Evolutionary conservation across 2,113 vertebrate genomes (phyloP).

Genomic region (Felis chaus): DNA sequence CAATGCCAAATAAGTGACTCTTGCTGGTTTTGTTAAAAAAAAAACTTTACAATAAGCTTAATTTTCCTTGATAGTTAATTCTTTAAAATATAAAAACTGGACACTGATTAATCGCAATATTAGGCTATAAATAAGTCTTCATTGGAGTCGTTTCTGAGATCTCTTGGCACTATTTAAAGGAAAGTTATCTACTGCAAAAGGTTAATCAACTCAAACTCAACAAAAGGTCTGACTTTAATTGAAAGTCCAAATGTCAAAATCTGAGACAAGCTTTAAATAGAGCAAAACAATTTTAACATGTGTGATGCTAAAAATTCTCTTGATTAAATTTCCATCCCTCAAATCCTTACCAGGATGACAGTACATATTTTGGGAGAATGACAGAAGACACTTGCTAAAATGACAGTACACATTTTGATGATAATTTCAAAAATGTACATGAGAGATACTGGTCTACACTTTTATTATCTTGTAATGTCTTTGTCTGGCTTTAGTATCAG

Average conservation of each 20-base stretch:
- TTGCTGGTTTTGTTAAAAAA: neutral
- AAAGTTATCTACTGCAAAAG: constrained; percentile 74
- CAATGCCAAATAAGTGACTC: neutral
- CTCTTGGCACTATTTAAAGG: constrained; percentile 60
- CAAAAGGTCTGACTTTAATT: constrained; percentile 76
- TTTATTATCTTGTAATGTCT: neutral
- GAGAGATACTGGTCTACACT: neutral
- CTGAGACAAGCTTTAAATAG: constrained; percentile 67
- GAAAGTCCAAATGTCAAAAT: constrained; percentile 81
- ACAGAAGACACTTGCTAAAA: constrained; percentile 53
- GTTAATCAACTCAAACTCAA: constrained; percentile 78
- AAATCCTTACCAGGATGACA: constrained; percentile 57
- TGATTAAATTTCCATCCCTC: constrained; percentile 60
- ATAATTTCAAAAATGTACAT: constrained; percentile 47
- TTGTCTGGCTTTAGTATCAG: neutral
- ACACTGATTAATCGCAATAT: constrained; percentile 2
- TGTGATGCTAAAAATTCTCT: constrained; percentile 62
- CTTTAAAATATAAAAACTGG: constrained; percentile 70
- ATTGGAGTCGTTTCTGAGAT: constrained; percentile 48
- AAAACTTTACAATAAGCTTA: constrained; percentile 1
- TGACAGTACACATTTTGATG: constrained; percentile 30
- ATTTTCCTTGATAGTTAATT: constrained; percentile 60
- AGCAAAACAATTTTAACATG: constrained; percentile 74
- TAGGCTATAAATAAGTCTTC: constrained; percentile 55
- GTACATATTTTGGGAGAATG: constrained; percentile 48